Percentiles rank a stretch among this genome's conserved stretches.
These are phyloP conservation scores for Creontiades dilutus DNA, from an alignment of 2,888 invertebrate species.

Conservation along the genomic window DNA sequence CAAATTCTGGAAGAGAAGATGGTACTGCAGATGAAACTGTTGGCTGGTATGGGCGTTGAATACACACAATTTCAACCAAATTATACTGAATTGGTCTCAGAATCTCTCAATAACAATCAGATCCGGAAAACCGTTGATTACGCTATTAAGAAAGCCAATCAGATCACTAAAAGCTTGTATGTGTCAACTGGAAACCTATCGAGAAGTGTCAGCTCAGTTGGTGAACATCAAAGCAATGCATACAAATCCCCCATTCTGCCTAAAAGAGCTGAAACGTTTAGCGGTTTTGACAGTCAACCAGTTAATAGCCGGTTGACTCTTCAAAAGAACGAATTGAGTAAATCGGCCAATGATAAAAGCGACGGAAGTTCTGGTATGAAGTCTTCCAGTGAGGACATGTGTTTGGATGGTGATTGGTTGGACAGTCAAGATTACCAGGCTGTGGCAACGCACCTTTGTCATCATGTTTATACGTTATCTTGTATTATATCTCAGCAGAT, in stretches of 20 bases:
- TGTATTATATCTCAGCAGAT: constrained; percentile 91
- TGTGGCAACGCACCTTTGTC: constrained; percentile 83
- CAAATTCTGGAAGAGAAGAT: constrained; percentile 93
- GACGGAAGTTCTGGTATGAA: constrained; percentile 36
- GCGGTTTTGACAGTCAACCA: constrained; percentile 77
- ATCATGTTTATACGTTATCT: constrained; percentile 88
- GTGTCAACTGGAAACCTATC: constrained; percentile 89
- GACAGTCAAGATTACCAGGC: constrained; percentile 83
- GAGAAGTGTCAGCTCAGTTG: constrained; percentile 95
- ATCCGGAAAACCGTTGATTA: constrained; percentile 91
- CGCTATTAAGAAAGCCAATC: constrained; percentile 87
- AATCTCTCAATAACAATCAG: constrained; percentile 87
- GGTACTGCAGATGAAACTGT: constrained; percentile 87
- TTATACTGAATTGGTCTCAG: constrained; percentile 87
- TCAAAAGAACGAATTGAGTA: constrained; percentile 52
- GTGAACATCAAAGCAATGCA: constrained; percentile 92
- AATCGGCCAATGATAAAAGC: not conserved
- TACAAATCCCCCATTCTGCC: constrained; percentile 89
- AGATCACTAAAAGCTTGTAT: constrained; percentile 86
- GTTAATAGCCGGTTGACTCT: not conserved
- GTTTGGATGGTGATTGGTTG: constrained; percentile 77
- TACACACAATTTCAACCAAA: constrained; percentile 83
- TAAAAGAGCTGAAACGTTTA: constrained; percentile 96
- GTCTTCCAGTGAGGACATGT: constrained; percentile 49
- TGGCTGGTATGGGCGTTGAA: constrained; percentile 81